These are phyloP conservation scores for Dicrurus megarhynchus DNA, from an alignment of 2,113 vertebrate species.

Conservation along the genomic window DNA sequence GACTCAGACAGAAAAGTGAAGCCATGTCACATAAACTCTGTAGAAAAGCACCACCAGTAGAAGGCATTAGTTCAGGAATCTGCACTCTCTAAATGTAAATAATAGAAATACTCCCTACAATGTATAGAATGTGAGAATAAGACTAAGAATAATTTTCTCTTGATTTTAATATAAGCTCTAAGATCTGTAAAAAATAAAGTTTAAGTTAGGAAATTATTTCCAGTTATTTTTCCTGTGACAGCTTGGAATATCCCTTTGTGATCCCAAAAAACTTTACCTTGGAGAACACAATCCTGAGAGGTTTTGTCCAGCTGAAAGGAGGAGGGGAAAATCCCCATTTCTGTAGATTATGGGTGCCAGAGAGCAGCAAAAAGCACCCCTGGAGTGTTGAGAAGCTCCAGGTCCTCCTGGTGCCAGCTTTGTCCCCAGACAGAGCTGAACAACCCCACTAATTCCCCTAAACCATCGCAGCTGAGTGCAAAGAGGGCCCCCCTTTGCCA, in stretches of 20 bases:
- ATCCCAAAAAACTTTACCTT: not conserved
- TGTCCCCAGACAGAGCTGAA: not conserved
- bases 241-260: not conserved
- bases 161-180: not conserved
- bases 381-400: not conserved
- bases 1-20: not conserved
- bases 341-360: not conserved
- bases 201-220: not conserved
- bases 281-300: not conserved
- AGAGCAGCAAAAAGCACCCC: not conserved
- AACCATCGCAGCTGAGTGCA: not conserved
- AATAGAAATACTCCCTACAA: not conserved
- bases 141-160: not conserved
- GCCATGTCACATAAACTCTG: not conserved
- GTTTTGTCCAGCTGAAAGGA: not conserved
- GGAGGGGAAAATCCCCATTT: not conserved
- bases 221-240: not conserved
- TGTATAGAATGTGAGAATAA: not conserved
- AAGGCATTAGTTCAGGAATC: not conserved
- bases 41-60: not conserved
- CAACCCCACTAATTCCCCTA: not conserved
- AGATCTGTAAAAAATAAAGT: not conserved
- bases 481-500: fast-evolving
- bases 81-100: not conserved
- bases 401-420: not conserved